Conservation (phyloP, 2,888 invertebrate species). For the Thereva nobilitata region DNA sequence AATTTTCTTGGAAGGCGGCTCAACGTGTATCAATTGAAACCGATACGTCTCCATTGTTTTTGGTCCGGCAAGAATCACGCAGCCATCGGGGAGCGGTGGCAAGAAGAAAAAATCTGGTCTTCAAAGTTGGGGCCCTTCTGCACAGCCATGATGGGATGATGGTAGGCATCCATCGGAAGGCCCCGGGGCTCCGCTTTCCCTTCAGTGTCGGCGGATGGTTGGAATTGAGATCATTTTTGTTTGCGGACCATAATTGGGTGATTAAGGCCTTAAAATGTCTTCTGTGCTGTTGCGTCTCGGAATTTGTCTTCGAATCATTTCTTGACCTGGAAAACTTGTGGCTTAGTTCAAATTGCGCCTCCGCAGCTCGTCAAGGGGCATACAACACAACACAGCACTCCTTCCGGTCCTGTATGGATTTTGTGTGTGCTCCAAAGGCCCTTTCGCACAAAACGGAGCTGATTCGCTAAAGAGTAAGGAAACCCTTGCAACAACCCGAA, state of each 20-base stretch:
- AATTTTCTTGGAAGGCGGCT: conserved; percentile 13
- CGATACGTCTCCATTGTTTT: conserved; percentile 33
- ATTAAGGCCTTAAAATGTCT: conserved; percentile 26
- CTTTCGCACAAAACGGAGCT: too few species aligned
- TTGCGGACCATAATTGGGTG: conserved; percentile 29
- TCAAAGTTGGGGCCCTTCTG: too few species aligned
- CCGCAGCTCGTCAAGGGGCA: not conserved
- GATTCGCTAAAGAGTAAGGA: too few species aligned
- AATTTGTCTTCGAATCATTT: conserved; percentile 22
- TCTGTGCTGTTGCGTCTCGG: conserved; percentile 4
- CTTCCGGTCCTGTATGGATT: too few species aligned
- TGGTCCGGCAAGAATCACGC: conserved; percentile 13
- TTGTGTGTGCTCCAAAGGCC: too few species aligned
- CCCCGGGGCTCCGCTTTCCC: not conserved
- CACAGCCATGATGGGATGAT: too few species aligned
- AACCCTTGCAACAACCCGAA: too few species aligned
- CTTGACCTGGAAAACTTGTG: conserved; percentile 21
- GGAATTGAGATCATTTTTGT: conserved; percentile 24
- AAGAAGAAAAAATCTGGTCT: too few species aligned
- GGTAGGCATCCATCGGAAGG: not conserved
- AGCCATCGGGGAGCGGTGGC: too few species aligned
- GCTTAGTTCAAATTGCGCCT: not conserved
- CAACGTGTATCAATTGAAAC: conserved; percentile 14
- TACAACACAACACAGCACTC: too few species aligned
- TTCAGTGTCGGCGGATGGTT: not conserved